These are phyloP conservation scores for Chloromyia formosa DNA, from an alignment of 2,888 invertebrate species.

Conservation along the genomic window DNA sequence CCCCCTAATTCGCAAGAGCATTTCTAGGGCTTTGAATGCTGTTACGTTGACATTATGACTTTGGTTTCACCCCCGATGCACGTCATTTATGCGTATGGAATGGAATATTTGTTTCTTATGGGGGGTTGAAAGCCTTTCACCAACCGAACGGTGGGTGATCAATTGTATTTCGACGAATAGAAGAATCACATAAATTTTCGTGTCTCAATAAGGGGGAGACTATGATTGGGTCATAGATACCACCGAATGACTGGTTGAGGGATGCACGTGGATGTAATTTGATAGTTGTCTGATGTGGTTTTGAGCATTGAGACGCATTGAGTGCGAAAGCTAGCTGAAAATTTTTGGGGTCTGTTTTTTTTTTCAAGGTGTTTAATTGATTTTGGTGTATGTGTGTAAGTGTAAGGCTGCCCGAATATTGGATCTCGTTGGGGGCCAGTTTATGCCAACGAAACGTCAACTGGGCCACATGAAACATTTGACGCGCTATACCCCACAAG, in stretches of 20 bases:
- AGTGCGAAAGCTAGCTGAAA: neutral
- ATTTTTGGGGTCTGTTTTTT: no score
- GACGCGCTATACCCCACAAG: no score
- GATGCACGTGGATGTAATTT: constrained; percentile 3
- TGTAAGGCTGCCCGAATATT: no score
- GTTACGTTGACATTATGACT: constrained; percentile 21
- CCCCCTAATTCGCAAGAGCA: constrained; percentile 20
- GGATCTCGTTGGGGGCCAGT: no score
- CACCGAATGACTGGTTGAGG: neutral
- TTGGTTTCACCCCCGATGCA: constrained; percentile 24
- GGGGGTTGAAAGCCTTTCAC: constrained; percentile 15
- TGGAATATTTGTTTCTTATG: neutral
- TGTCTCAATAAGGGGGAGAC: neutral
- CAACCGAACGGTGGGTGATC: constrained; percentile 9
- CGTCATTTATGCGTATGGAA: constrained; percentile 1
- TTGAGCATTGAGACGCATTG: neutral
- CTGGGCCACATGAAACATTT: no score
- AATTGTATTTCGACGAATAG: constrained; percentile 24
- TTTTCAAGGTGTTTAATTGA: no score
- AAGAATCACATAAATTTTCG: neutral
- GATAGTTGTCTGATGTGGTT: neutral
- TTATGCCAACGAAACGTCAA: no score
- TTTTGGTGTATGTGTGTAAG: no score
- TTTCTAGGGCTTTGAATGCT: constrained; percentile 26
- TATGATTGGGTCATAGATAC: neutral